Evolutionary conservation across 2,888 invertebrate genomes (phyloP).

Genomic region (Erpobdella octoculata): DNA sequence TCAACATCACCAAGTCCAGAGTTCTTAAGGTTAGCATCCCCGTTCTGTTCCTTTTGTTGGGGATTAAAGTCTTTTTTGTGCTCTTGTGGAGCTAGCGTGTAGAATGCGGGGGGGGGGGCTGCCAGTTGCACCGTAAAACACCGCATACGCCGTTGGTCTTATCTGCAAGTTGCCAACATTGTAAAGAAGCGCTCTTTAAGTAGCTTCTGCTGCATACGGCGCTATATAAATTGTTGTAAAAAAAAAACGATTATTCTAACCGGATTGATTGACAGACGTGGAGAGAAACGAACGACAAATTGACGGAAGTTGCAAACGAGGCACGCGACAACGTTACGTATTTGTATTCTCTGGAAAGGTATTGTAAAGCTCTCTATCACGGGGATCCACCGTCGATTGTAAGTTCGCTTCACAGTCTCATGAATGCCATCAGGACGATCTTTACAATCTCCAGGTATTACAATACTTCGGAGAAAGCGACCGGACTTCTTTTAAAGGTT

Average conservation of each 20-base stretch:
- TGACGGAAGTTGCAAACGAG: conserved; percentile 50
- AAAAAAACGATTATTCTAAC: no score
- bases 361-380: conserved; percentile 50
- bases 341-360: conserved; percentile 49
- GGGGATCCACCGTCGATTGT: conserved; percentile 48
- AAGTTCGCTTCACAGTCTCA: conserved; percentile 45
- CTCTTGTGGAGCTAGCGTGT: no score
- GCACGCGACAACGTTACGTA: conserved; percentile 51
- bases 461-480: conserved; percentile 14
- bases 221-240: no score
- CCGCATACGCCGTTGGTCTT: no score
- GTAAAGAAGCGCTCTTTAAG: no score
- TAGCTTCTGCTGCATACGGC: no score
- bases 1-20: conserved; percentile 43
- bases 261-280: conserved; percentile 40
- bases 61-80: neutral
- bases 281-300: conserved; percentile 46
- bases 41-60: neutral
- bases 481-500: conserved; percentile 2
- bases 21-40: conserved; percentile 42
- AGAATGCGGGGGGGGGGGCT: no score
- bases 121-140: no score
- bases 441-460: conserved; percentile 43
- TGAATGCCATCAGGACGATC: conserved; percentile 50
- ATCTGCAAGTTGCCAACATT: no score